Evolutionary conservation across 2,888 invertebrate species (phyloP).

Genomic region (Chloromyia formosa): DNA sequence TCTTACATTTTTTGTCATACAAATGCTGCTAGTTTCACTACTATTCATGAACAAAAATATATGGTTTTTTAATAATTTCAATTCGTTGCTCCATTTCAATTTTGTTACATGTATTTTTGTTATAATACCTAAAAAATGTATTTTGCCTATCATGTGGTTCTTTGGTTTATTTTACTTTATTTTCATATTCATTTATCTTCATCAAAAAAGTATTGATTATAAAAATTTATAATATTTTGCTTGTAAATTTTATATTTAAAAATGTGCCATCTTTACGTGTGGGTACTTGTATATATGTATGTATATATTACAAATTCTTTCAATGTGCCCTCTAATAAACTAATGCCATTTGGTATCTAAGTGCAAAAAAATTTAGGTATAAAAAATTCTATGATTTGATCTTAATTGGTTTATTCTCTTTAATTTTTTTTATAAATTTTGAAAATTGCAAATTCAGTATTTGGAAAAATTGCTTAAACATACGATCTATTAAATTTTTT

Average conservation of each 20-base stretch:
- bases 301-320: not conserved
- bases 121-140: not conserved
- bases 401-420: not conserved
- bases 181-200: not conserved
- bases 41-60: no score
- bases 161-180: no score
- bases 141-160: not conserved
- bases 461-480: no score
- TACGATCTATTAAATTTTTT: no score
- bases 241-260: not conserved
- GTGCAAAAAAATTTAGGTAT: not conserved
- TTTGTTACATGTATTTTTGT: no score
- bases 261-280: not conserved
- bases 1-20: no score
- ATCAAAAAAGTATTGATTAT: conserved; percentile 1
- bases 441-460: no score
- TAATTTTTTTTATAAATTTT: no score
- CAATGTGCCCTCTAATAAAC: not conserved
- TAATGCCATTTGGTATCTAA: not conserved
- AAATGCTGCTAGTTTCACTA: no score
- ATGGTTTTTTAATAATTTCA: not conserved
- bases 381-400: not conserved
- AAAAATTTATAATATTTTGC: not conserved
- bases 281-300: not conserved
- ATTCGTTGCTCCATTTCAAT: conserved; percentile 21